Evolutionary conservation across 1,140 invertebrate genomes (phyloP).

Genomic region (Drosophila busckii): DNA sequence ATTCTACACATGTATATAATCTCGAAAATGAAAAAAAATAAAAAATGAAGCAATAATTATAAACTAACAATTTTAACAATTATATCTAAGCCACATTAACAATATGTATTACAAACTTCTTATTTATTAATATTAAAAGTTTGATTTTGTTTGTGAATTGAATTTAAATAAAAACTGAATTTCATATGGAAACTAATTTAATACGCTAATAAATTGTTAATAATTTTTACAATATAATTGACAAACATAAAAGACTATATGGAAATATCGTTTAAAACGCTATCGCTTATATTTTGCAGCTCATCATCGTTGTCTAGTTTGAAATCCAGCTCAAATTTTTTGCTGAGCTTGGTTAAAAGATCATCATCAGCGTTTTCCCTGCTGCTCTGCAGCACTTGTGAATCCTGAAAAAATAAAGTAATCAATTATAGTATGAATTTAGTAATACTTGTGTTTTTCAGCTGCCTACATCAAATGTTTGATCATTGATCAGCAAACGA

Average conservation of each 20-base stretch:
- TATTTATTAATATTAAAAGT: conserved; percentile 8
- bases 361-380: conserved; percentile 32
- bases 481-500: conserved; percentile 44
- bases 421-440: neutral
- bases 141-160: conserved; percentile 8
- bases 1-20: too few relatives aligned
- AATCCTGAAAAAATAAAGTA: conserved; percentile 34
- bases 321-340: conserved; percentile 20
- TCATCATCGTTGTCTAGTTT: conserved; percentile 27
- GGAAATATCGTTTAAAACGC: conserved; percentile 57
- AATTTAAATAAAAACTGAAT: conserved; percentile 39
- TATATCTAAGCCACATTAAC: conserved; percentile 17
- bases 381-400: neutral
- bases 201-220: neutral
- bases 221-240: conserved; percentile 13
- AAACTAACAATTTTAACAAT: conserved; percentile 36
- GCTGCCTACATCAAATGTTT: conserved; percentile 35
- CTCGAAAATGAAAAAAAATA: too few relatives aligned
- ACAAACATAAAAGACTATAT: conserved; percentile 31
- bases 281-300: conserved; percentile 63
- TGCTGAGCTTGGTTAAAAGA: neutral
- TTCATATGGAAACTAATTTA: conserved; percentile 3
- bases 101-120: conserved; percentile 13
- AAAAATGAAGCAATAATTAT: too few relatives aligned
- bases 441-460: neutral